Base-by-base conservation (phyloP, 1,140 invertebrate species). In the Myzus persicae region DNA sequence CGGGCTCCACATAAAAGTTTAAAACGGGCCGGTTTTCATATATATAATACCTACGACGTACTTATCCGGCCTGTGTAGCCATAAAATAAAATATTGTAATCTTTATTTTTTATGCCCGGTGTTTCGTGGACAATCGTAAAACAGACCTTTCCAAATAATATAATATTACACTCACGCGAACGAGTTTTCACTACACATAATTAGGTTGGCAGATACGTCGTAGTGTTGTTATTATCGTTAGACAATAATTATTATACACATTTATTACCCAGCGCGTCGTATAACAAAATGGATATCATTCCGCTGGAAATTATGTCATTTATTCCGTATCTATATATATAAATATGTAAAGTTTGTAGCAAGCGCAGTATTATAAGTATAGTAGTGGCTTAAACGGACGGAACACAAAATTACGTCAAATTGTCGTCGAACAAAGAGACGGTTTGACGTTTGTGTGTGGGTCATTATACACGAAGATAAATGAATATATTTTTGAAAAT, bases 391-490 rank as follows among this genome's bases (percentile, higher is more conserved):
- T 59, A 44, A 44, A 90, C 42, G 89, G 89, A 90, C 36, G 48
- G 36, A 67, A 90, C 89, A 59, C 24, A 20, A 67, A 59, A 59
- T 67, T 90, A 90, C 38, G 40, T 90, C 54, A 42, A 40, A 67
- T 59, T 44, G 89, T 90, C 48, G 89, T 67, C 54, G 89, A 42
- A 67, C 89, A 90, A 90, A 18, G 38, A 67, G 89, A 59, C 38
- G 48, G 88, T 90, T 59, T 51, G 89, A 90, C 89, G n/a, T 90
- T 90, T 20, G 89, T 59, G 89, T 59, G 89, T 67, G 89, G 89
- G 89, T 90, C 89, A 90, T 90, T 90, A 51, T 51, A 90, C 89
- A 42, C 89, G 38, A 42, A 90, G 89, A 90, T 90, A 90, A 67
- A 90, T 90, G 89, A 67, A 59, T 44, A 85, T 85, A 42, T 85